Base-by-base conservation (phyloP, 2,113 vertebrate genomes). In the Marmota flaviventris region DNA sequence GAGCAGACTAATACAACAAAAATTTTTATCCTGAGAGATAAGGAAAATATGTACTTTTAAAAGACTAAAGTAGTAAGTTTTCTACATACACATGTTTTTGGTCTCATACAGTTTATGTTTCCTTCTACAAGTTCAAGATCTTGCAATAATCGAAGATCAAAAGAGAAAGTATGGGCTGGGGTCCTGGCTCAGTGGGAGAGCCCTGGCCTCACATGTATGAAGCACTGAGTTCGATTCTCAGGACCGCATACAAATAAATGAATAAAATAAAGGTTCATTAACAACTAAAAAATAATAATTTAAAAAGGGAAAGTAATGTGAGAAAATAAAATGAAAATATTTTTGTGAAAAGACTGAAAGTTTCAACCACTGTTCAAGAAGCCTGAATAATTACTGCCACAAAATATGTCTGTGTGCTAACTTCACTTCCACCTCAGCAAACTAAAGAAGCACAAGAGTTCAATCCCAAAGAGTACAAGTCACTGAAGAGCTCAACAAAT, bases 301-400 rank as follows among this genome's bases (percentile, higher is more conserved):
- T 51, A 51, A 51, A 51, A 51, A 51, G 48, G 48, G 48, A 17
- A 53, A 53, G 51, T 17, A 69, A 85, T 7, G 27, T 9, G 27
- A 69, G 14, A 77, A n/a, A 95, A 90, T 51, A 7, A 89, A 82
- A 89, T 45, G 53, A 85, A 93, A 96, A 85, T 17, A 56, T 18
- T 63, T 0, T 85, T 91, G 77, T 79, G 32, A 87, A 45, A 93
- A 83, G 37, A 94, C 39, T 72, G 29, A 93, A 82, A 90, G 13
- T 61, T 95, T 70, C 69, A 96, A 78, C 9, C 29, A 82, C 27
- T 53, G 11, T 24, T 91, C 27, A 79, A 75, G 32, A 27, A 94
- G 7, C 29, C 29, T 79, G 29, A 48, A 69, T 79, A 73, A 89
- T 29, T 78, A 72, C 67, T 14, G 13, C 45, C 48, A 58, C 32